These are phyloP conservation scores for Plemyria rubiginata DNA, from an alignment of 2,888 invertebrate species.

Conservation along the genomic window DNA sequence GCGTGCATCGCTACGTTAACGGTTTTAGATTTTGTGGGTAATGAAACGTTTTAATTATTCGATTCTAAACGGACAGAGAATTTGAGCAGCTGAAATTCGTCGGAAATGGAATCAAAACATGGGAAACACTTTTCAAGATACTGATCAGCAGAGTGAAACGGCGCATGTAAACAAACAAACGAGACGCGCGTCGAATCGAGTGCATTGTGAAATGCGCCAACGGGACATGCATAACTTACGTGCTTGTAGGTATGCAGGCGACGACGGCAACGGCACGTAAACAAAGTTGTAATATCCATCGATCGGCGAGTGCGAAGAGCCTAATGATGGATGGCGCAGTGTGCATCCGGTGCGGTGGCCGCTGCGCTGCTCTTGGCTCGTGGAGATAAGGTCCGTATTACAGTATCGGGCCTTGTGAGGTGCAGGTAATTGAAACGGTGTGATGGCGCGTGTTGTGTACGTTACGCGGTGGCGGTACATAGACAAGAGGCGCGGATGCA, in stretches of 20 bases:
- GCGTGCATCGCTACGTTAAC: conserved; percentile 62
- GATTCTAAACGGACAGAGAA: conserved; percentile 41
- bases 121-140: conserved; percentile 33
- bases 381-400: conserved; percentile 29
- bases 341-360: conserved; percentile 42
- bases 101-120: conserved; percentile 31
- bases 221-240: conserved; percentile 79
- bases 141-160: conserved; percentile 37
- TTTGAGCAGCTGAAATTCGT: conserved; percentile 28
- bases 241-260: conserved; percentile 53
- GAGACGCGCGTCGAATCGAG: conserved; percentile 62
- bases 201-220: conserved; percentile 68
- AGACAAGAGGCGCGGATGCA: conserved; percentile 50
- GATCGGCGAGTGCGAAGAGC: conserved; percentile 50
- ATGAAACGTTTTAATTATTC: conserved; percentile 51
- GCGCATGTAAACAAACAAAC: conserved; percentile 68
- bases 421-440: conserved; percentile 42
- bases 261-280: conserved; percentile 59
- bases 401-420: conserved; percentile 21
- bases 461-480: conserved; percentile 40
- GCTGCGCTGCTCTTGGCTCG: conserved; percentile 27
- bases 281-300: conserved; percentile 64
- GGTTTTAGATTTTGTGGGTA: conserved; percentile 61
- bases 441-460: conserved; percentile 50
- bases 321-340: conserved; percentile 45